A percentile compares a stretch with the other conserved stretches of the same genome.
phyloP scores from a whole-genome alignment of 2,797 vertebrate genomes.

The Typhlichthys subterraneus region DNA sequence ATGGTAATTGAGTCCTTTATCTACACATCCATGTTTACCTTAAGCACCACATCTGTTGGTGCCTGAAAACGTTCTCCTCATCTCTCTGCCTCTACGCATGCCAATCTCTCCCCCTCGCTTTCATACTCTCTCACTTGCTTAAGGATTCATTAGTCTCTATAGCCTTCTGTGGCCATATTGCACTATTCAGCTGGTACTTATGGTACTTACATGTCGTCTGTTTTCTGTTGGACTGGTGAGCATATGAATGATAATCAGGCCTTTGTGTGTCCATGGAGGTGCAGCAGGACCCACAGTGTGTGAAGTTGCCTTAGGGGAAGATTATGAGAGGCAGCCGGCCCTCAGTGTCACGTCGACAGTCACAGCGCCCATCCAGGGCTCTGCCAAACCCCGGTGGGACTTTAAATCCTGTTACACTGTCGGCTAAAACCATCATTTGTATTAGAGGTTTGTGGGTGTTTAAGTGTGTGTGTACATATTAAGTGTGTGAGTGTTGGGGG shows the following conservation, averaged over 20 bases:
- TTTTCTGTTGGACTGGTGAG: conserved; percentile 80
- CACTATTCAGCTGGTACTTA: conserved; percentile 75
- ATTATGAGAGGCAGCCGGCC: conserved; percentile 77
- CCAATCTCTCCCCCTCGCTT: conserved; percentile 45
- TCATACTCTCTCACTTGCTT: conserved; percentile 39
- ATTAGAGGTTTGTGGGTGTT: conserved; percentile 80
- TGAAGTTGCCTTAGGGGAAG: conserved; percentile 80
- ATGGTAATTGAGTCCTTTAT: conserved; percentile 15
- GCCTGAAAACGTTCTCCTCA: conserved; percentile 18
- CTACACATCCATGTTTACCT: conserved; percentile 64
- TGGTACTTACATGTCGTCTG: conserved; percentile 78
- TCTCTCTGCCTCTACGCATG: conserved; percentile 34
- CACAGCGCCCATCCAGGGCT: conserved; percentile 76
- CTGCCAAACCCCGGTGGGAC: conserved; percentile 79
- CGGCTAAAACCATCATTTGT: conserved; percentile 81
- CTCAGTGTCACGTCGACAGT: conserved; percentile 79
- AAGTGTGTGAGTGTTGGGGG: conserved; percentile 48
- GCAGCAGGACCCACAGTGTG: conserved; percentile 73
- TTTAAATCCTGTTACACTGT: conserved; percentile 86
- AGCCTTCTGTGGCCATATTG: conserved; percentile 74
- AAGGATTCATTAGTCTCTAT: conserved; percentile 75
- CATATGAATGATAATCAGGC: conserved; percentile 84
- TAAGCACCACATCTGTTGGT: conserved; percentile 55
- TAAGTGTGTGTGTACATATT: conserved; percentile 79
- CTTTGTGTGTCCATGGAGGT: conserved; percentile 75